These are phyloP conservation scores for Pyrochroa serraticornis DNA, from an alignment of 2,888 invertebrate species.

Conservation along the genomic window DNA sequence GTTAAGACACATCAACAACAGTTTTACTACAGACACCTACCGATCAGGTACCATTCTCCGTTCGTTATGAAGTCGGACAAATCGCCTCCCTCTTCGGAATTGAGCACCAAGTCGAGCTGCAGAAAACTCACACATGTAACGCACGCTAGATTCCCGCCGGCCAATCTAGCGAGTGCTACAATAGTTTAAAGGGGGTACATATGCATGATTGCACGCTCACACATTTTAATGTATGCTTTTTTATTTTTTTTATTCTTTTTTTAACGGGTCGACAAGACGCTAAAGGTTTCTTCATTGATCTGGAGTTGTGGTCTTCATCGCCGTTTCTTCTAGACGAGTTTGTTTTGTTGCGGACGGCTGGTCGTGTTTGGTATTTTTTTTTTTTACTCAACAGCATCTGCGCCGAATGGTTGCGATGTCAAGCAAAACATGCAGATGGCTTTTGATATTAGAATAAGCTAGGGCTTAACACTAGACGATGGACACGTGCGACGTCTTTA, in stretches of 20 bases:
- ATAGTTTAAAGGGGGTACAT: slow-evolving; percentile 18
- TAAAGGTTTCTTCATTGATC: too few species aligned
- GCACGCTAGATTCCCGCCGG: slow-evolving; percentile 32
- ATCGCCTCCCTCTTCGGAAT: slow-evolving; percentile 93
- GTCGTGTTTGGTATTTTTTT: slow-evolving; percentile 7
- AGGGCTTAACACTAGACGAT: slow-evolving; percentile 8
- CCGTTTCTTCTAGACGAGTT: background rate
- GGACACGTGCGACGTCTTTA: slow-evolving; percentile 20
- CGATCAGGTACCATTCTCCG: slow-evolving; percentile 99
- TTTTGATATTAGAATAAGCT: slow-evolving; percentile 1
- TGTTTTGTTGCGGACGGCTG: too few species aligned
- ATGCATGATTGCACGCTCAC: slow-evolving; percentile 28
- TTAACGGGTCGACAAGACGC: background rate
- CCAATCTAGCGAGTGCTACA: slow-evolving; percentile 26
- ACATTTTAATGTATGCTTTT: slow-evolving; percentile 27
- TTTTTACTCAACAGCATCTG: slow-evolving; percentile 14
- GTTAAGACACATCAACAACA: too few species aligned
- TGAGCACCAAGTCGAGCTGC: slow-evolving; percentile 95
- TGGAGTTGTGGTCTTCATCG: background rate
- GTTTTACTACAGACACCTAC: slow-evolving; percentile 64
- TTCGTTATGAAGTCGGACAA: slow-evolving; percentile 97
- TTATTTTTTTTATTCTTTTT: too few species aligned
- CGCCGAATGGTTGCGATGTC: slow-evolving; percentile 7
- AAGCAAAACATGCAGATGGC: slow-evolving; percentile 21
- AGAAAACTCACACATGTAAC: slow-evolving; percentile 54